phyloP scores from a whole-genome alignment of 2,888 invertebrate species.

The Dyspetes luteomarginatus region DNA sequence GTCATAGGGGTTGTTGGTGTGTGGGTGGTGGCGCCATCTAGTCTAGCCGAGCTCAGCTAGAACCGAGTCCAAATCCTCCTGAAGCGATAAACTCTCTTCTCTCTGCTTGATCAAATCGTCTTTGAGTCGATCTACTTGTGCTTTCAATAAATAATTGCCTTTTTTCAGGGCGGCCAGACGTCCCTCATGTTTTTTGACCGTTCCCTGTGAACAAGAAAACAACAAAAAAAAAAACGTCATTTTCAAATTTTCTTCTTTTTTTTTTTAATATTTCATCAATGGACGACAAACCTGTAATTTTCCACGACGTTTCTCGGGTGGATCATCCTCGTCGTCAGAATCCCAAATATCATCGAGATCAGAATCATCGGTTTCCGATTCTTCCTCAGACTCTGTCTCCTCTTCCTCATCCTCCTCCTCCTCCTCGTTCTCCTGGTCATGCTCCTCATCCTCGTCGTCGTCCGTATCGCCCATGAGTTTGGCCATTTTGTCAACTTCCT shows the following conservation, averaged over 20 bases:
- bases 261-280: neutral
- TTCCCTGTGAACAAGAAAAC: constrained; percentile 68
- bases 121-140: constrained; percentile 93
- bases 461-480: constrained; percentile 92
- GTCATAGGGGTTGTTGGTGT: neutral
- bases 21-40: no score
- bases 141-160: constrained; percentile 93
- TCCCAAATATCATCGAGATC: constrained; percentile 87
- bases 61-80: constrained; percentile 94
- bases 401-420: constrained; percentile 82
- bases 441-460: constrained; percentile 89
- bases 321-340: constrained; percentile 88
- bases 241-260: no score
- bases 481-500: constrained; percentile 96
- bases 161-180: constrained; percentile 92
- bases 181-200: constrained; percentile 91
- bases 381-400: constrained; percentile 82
- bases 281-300: constrained; percentile 78
- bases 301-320: constrained; percentile 80
- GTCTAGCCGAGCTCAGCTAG: constrained; percentile 91
- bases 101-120: constrained; percentile 93
- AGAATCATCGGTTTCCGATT: constrained; percentile 86
- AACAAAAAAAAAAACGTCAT: neutral
- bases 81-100: constrained; percentile 90
- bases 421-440: constrained; percentile 86